Base-by-base conservation (phyloP, 2,888 invertebrate genomes). In the Sesamia inferens region DNA sequence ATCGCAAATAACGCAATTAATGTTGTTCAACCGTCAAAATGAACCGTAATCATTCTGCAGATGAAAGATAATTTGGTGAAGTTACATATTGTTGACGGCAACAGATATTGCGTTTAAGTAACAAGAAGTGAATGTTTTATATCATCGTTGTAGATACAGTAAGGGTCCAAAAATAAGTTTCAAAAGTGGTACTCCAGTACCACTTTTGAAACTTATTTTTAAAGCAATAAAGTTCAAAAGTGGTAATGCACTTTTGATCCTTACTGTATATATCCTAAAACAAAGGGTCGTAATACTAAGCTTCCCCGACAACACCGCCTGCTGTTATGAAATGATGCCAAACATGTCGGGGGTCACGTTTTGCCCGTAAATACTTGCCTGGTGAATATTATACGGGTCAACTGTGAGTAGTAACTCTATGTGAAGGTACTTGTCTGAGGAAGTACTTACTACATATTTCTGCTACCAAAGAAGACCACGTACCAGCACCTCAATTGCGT, bases 261-360 rank as follows among this genome's bases (percentile, higher is more conserved):
- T n/a, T n/a, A n/a, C n/a, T n/a, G 31, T 31, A 31, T 31, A 31
- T 2, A 1, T 31, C 31, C 31, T 31, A 19, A 39, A 42, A 48
- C 24, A 42, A 51, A 59, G 24, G 47, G 24, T 71, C n/a, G 14
- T 13, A 22, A 24, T 24, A 14, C 39, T 14, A 22, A n/a, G 16
- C 14, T 22, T 31, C 31, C 19, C 8, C 8, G 31, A 22, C 47
- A 71, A 48, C 5, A 2, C 16, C 24, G 5, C 70, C 13, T 2
- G 42, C 10, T 48, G 42, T 72, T 61, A 59, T 31, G 14, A 61
- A 11, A 7, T n/a, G 42, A 31, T 61, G 61, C 42, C 51, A 51
- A 72, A 61, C 10, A 22, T 39, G 72, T 31, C 10, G 13, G 51
- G 42, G n/a, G 51, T 51, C 61, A 51, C 51, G 31, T 74, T 63